These are phyloP conservation scores for Catagonus wagneri DNA, from an alignment of 2,113 vertebrate genomes.

Conservation along the genomic window DNA sequence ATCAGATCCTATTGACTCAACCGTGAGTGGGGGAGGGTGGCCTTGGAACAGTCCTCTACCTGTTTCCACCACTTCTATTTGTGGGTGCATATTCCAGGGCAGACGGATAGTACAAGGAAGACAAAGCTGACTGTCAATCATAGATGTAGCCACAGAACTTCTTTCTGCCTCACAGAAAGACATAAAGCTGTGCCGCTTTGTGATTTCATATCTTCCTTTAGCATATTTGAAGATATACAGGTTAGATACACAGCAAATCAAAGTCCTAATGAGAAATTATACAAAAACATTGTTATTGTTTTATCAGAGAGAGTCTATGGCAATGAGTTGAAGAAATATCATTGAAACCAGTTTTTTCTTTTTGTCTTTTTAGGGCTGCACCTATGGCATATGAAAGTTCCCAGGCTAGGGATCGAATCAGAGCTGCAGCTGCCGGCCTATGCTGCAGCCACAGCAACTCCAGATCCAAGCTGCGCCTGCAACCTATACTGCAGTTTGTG, in stretches of 20 bases:
- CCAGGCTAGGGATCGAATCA: no score
- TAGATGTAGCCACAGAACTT: constrained; percentile 1
- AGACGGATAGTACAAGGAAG: background rate
- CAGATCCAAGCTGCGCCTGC: no score
- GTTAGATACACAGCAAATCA: constrained; percentile 12
- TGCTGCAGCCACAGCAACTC: no score
- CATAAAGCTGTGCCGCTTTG: background rate
- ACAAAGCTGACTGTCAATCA: background rate
- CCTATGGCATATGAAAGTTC: no score
- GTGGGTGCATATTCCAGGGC: background rate
- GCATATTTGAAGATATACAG: background rate
- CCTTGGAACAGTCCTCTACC: background rate
- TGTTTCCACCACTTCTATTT: background rate
- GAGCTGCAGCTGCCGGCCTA: no score
- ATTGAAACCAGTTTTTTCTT: constrained; percentile 27
- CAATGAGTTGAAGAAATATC: constrained; percentile 48
- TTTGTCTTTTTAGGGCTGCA: background rate
- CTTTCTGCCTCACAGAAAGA: background rate
- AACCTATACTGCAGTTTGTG: no score
- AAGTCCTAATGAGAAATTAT: background rate
- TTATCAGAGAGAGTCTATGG: background rate
- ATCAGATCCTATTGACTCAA: background rate
- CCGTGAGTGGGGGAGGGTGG: background rate
- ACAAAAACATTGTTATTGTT: background rate
- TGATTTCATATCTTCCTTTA: background rate